Conservation (phyloP, 30 jellyfish, hydroid and myxozoan genomes). For the Hydra vulgaris region DNA sequence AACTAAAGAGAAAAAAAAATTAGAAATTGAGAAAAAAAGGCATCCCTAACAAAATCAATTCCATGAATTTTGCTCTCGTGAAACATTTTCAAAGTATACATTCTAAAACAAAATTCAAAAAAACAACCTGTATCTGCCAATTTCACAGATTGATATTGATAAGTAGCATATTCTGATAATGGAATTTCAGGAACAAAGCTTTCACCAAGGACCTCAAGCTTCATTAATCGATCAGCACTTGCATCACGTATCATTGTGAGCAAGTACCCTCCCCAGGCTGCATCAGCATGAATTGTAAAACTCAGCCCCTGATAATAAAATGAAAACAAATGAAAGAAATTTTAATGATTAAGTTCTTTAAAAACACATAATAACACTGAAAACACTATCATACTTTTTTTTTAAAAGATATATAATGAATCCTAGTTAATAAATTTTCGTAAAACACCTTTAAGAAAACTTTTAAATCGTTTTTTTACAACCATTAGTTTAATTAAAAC, state of each 20-base stretch:
- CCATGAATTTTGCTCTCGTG: neutral
- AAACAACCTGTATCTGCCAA: slow-evolving; percentile 43
- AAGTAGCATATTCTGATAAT: slow-evolving; percentile 22
- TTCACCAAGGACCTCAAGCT: neutral
- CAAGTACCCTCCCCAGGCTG: slow-evolving; percentile 72
- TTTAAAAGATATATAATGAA: too few species aligned
- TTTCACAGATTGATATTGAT: slow-evolving; percentile 29
- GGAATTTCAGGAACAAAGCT: slow-evolving; percentile 36
- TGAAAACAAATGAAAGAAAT: neutral
- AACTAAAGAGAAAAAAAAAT: neutral
- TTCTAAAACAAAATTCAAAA: neutral
- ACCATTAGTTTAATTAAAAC: too few species aligned
- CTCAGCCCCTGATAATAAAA: slow-evolving; percentile 36
- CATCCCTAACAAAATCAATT: neutral
- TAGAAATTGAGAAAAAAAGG: neutral
- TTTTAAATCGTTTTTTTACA: too few species aligned
- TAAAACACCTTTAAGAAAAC: too few species aligned
- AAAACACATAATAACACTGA: too few species aligned
- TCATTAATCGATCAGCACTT: neutral
- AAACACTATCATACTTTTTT: too few species aligned
- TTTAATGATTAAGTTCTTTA: too few species aligned
- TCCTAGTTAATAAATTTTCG: too few species aligned
- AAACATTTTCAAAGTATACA: too few species aligned
- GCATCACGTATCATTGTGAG: slow-evolving; percentile 37
- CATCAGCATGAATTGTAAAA: slow-evolving; percentile 52